A percentile compares a stretch with the other conserved stretches of the same genome.
Evolutionary conservation across 1,140 invertebrate species (phyloP).

Genomic region (Frieseomelitta varia): DNA sequence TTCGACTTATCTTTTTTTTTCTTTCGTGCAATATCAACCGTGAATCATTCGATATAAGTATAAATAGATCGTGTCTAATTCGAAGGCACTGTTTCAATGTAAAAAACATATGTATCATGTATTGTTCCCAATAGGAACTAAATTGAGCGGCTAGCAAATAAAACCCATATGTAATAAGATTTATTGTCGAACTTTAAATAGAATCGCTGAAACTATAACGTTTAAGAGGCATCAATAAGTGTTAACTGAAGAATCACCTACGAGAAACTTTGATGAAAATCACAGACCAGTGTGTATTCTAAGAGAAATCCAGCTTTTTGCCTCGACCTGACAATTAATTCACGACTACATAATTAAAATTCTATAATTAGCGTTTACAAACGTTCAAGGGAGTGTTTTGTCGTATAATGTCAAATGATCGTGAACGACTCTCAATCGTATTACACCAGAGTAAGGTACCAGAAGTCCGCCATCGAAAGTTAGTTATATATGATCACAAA

Average conservation of each 20-base stretch:
- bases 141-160: constrained; percentile 8
- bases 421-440: neutral
- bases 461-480: constrained; percentile 42
- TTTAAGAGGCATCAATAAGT: neutral
- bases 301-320: neutral
- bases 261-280: neutral
- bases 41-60: constrained; percentile 26
- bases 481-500: constrained; percentile 51
- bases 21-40: constrained; percentile 1
- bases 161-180: neutral
- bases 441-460: constrained; percentile 9
- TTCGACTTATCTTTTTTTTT: neutral
- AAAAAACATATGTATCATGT: constrained; percentile 9
- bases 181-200: neutral
- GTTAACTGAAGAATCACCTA: neutral
- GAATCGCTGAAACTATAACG: neutral
- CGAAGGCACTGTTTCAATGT: neutral
- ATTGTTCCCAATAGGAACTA: constrained; percentile 14
- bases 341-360: neutral
- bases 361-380: neutral
- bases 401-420: neutral
- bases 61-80: constrained; percentile 23
- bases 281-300: neutral
- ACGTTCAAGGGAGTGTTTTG: neutral
- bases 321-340: neutral